Evolutionary conservation across 2,888 invertebrate genomes (phyloP).

Genomic region (Drosophila anomalata): DNA sequence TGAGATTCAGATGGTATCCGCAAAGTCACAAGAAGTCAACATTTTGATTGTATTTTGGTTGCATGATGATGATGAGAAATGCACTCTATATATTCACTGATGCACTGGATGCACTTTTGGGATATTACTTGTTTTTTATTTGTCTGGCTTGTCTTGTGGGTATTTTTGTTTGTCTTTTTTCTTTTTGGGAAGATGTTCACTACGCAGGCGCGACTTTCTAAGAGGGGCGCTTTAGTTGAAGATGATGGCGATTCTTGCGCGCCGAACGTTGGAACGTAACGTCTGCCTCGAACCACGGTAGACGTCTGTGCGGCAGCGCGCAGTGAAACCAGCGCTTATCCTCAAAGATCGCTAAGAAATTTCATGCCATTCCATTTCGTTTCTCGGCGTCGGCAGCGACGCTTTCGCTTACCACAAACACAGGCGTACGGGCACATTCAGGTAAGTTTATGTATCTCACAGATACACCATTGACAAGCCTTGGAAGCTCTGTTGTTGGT

Average conservation of each 20-base stretch:
- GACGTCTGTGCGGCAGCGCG: slow-evolving; percentile 82
- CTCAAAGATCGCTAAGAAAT: slow-evolving; percentile 81
- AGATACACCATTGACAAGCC: slow-evolving; percentile 11
- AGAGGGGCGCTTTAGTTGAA: slow-evolving; percentile 28
- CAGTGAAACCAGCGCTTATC: slow-evolving; percentile 82
- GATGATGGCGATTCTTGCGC: slow-evolving; percentile 66
- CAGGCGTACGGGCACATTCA: slow-evolving; percentile 5
- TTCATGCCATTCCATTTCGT: slow-evolving; percentile 78
- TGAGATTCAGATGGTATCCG: slow-evolving; percentile 45
- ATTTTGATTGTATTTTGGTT: slow-evolving; percentile 53
- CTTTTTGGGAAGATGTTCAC: slow-evolving; percentile 3
- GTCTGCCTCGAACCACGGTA: slow-evolving; percentile 81
- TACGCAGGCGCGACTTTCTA: slow-evolving; percentile 43
- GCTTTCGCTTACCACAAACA: slow-evolving; percentile 65
- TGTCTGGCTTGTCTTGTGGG: slow-evolving; percentile 2
- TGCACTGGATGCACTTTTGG: slow-evolving; percentile 2
- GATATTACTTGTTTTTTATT: slow-evolving; percentile 1
- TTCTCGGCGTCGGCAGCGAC: slow-evolving; percentile 56
- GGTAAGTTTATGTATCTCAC: slow-evolving; percentile 3
- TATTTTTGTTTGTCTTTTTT: slow-evolving; percentile 15
- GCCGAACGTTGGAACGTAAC: slow-evolving; percentile 77
- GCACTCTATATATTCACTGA: slow-evolving; percentile 10
- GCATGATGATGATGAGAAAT: slow-evolving; percentile 17
- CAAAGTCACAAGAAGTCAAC: slow-evolving; percentile 65
- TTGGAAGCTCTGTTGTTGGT: slow-evolving; percentile 40